Evolutionary conservation across 2,797 vertebrate species (phyloP).

Genomic region (Merluccius polli): DNA sequence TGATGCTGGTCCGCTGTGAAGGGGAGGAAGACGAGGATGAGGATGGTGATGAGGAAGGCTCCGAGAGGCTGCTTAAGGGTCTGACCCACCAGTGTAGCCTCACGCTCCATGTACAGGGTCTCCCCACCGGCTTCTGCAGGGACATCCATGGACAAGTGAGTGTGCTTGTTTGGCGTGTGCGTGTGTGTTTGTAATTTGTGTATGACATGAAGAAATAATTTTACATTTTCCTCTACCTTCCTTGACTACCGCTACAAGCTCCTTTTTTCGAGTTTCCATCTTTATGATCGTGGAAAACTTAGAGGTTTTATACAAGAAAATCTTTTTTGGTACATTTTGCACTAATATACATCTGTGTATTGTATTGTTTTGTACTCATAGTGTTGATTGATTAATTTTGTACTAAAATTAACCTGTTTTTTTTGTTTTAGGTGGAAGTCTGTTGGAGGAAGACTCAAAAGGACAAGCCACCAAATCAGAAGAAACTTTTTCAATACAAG

Average conservation of each 20-base stretch:
- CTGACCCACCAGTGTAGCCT: conserved; percentile 84
- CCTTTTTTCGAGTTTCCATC: no score
- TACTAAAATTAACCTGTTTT: not conserved
- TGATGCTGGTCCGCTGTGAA: conserved; percentile 77
- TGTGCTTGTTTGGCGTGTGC: conserved; percentile 1
- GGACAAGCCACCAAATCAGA: conserved; percentile 42
- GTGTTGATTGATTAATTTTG: no score
- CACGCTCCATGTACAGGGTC: conserved; percentile 81
- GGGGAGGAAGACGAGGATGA: conserved; percentile 70
- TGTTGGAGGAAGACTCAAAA: conserved; percentile 65
- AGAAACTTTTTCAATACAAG: conserved; percentile 86
- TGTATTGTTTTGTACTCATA: no score
- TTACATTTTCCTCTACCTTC: no score
- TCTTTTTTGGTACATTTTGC: no score
- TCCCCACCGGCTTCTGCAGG: conserved; percentile 88
- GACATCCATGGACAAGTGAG: conserved; percentile 92
- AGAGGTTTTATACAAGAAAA: not conserved
- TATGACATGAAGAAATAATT: not conserved
- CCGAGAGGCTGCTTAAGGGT: conserved; percentile 71
- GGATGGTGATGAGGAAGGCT: conserved; percentile 74
- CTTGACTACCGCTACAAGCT: no score
- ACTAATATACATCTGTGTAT: not conserved
- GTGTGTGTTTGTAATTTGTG: not conserved
- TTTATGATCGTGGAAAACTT: not conserved
- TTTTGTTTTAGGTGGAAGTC: conserved; percentile 78